phyloP scores from a whole-genome alignment of 2,888 invertebrate genomes.

The Endotricha flammealis region DNA sequence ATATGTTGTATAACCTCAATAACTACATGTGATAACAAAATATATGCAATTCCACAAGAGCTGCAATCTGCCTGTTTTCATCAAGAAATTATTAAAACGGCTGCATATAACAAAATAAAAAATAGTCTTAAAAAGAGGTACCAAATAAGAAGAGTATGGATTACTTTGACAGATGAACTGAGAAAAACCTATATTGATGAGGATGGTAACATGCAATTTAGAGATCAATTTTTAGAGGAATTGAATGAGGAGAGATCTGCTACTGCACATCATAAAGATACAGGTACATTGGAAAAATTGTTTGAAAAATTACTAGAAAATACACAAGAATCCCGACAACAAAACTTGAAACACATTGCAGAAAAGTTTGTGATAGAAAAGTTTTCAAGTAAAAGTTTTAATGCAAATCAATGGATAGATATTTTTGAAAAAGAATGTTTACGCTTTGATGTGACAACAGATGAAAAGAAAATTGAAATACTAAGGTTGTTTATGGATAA shows the following conservation, averaged over 20 bases:
- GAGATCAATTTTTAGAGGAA: constrained; percentile 20
- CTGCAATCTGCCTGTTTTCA: constrained; percentile 18
- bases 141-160: constrained; percentile 9
- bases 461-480: constrained; percentile 27
- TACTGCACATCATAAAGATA: too few species aligned
- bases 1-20: constrained; percentile 23
- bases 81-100: neutral
- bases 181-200: constrained; percentile 15
- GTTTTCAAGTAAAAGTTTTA: constrained; percentile 25
- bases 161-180: neutral
- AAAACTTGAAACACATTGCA: constrained; percentile 21
- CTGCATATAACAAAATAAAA: constrained; percentile 1
- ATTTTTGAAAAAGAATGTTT: constrained; percentile 29
- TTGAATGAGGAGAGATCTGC: constrained; percentile 17
- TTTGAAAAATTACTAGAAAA: too few species aligned
- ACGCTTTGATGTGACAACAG: constrained; percentile 20
- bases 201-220: too few species aligned
- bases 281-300: too few species aligned
- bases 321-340: constrained; percentile 15
- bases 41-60: constrained; percentile 18
- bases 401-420: constrained; percentile 26
- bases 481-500: constrained; percentile 24
- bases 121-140: constrained; percentile 7
- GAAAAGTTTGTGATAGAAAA: constrained; percentile 30
- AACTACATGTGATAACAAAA: constrained; percentile 13